Percentiles rank a stretch among this genome's conserved stretches.
Conservation (phyloP, 2,113 vertebrate genomes). For the Corythaixoides concolor region DNA sequence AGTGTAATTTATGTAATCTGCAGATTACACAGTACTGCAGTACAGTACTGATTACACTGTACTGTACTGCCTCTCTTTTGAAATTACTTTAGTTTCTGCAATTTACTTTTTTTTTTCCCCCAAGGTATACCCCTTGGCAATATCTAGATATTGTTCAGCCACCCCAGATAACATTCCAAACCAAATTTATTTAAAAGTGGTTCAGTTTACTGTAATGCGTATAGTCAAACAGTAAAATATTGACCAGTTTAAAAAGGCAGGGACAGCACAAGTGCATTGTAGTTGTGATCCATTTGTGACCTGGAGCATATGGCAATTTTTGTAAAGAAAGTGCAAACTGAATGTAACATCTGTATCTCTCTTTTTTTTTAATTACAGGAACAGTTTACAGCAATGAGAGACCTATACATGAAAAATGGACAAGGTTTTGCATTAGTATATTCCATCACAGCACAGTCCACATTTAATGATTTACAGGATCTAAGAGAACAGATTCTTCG, state of each 20-base stretch:
- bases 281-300: neutral
- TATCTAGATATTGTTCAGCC: neutral
- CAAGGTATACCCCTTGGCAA: neutral
- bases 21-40: neutral
- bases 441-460: constrained; percentile 87
- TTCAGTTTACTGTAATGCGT: neutral
- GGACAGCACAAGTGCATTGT: neutral
- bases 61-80: neutral
- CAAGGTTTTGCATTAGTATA: constrained; percentile 88
- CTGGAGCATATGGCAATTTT: neutral
- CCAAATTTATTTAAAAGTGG: neutral
- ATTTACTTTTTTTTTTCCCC: too few relatives aligned
- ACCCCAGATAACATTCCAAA: neutral
- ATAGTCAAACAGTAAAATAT: neutral
- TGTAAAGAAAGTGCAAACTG: neutral
- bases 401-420: constrained; percentile 87
- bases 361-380: constrained; percentile 68
- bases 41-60: neutral
- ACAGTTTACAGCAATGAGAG: constrained; percentile 87
- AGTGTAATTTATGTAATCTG: neutral
- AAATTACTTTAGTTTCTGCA: neutral
- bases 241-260: neutral
- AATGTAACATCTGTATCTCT: neutral
- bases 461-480: constrained; percentile 86
- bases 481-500: constrained; percentile 86